Evolutionary conservation across 2,113 vertebrate species (phyloP), one percentile per base, ranked within the genome.

Genomic region (Oostethus manadensis): DNA sequence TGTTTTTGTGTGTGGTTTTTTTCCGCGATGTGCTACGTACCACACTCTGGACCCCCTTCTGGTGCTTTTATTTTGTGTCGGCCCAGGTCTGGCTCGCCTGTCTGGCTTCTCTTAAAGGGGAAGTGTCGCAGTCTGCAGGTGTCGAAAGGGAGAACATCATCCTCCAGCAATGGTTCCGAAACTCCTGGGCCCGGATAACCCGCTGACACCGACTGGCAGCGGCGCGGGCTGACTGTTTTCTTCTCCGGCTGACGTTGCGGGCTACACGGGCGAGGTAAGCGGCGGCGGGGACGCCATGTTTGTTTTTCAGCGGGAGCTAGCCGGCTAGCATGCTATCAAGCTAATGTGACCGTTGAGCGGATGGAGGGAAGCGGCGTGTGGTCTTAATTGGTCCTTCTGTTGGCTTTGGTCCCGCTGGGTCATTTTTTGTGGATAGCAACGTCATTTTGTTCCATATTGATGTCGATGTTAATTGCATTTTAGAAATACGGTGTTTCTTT

Each of bases 21-120:
- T 42, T 42, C 13, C 38, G 14, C 8, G 10, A 40, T 40, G 38
- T 2, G 26, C 29, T 1, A 33, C 3, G 29, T 33, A 8, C 29
- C 29, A 7, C 29, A 33, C 29, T 33, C 8, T 33, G 5, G 29
- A 33, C 29, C 29, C 29, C 29, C 4, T 42, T 14, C 38, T 42
- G 38, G 11, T 42, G 38, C 13, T 48, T 51, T 17, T 53, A 18
- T 72, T 78, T 78, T 68, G 0, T 63, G 85, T 89, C 82, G 86
- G 85, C 87, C 11, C 1, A 86, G 78, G 66, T 85, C 84, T 81
- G 76, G 64, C 76, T 70, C 62, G 63, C 59, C 74, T 80, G 85
- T 87, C 85, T 88, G 88, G 80, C 58, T 44, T 60, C 22, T 33
- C 3, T 90, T 89, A 89, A 89, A 90, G 86, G 87, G 26, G 76